Evolutionary conservation across 2,113 vertebrate species (phyloP), one percentile per base, ranked within the genome.

Genomic region (Bagarius yarrelli): DNA sequence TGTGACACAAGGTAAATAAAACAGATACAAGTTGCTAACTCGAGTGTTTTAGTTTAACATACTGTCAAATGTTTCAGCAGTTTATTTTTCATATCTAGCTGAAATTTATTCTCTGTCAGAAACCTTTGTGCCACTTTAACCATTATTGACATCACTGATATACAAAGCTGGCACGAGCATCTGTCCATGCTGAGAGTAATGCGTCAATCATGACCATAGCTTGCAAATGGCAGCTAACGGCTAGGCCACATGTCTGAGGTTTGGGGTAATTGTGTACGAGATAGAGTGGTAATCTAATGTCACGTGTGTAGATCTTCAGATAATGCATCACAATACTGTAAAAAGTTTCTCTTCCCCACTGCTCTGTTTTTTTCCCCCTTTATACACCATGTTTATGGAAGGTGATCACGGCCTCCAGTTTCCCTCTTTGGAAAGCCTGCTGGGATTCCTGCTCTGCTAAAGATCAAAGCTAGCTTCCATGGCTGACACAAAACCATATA

Each of bases 141-240:
- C 36, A 73, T 78, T 70, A 79, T 18, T 85, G 55, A 60, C 32
- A 23, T 34, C 44, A 36, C 23, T 36, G 32, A 57, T 79, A 25
- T 81, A 69, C 40, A 82, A 47, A 76, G 61, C 16, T 60, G 64
- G 27, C 59, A 70, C 78, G 27, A 57, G 25, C 36, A 80, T 71
- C 36, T 80, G 55, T 18, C 50, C 11, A 27, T 25, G 64, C 34
- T 70, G 53, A 57, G 53, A 57, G 53, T 70, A 23, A 15, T 30
- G 3, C 21, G 55, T 80, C 66, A 50, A 11, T 70, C 64, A 53
- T 44, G 23, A 57, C 8, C 52, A 64, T 47, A 67, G 76, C 30
- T 36, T 76, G 36, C 36, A 61, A 30, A 66, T 79, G 34, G 55
- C 52, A 47, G 53, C 55, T 36, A 78, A 71, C 64, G 61, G 55